phyloP scores from a whole-genome alignment of 2,888 invertebrate genomes.

The Germaria angustata region DNA sequence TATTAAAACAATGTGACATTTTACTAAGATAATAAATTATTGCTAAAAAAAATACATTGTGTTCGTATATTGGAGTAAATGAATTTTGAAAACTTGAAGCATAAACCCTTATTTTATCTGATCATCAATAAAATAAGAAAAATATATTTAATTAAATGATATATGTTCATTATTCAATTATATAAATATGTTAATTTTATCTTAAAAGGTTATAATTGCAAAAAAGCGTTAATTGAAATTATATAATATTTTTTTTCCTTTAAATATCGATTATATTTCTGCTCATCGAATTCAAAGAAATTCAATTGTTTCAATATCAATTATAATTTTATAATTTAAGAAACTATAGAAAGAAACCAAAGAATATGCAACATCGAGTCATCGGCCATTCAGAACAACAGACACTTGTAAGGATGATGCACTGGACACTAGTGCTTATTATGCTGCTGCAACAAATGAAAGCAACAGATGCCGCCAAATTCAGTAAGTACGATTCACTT shows the following conservation, averaged over 20 bases:
- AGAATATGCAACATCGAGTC: constrained; percentile 40
- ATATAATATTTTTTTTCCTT: no score
- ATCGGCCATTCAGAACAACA: constrained; percentile 4
- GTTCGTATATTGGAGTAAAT: neutral
- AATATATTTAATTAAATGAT: no score
- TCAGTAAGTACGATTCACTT: constrained; percentile 46
- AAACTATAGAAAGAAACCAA: constrained; percentile 22
- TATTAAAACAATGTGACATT: constrained; percentile 16
- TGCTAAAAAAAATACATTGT: neutral
- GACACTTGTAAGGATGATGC: neutral
- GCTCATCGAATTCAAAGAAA: neutral
- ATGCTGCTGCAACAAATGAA: constrained; percentile 50
- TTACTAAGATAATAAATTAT: neutral
- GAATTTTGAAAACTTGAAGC: no score
- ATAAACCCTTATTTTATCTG: no score
- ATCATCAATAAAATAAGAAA: no score
- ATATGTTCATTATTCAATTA: no score
- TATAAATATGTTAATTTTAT: no score
- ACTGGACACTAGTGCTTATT: constrained; percentile 20
- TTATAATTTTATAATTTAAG: neutral
- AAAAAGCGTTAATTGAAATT: no score
- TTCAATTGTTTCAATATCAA: neutral
- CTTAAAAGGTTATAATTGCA: no score
- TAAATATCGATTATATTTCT: no score
- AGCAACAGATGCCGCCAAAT: constrained; percentile 35